Percentiles rank a stretch among this genome's conserved stretches.
Conservation (phyloP, 2,797 vertebrate genomes). For the Galaxias olidus region DNA sequence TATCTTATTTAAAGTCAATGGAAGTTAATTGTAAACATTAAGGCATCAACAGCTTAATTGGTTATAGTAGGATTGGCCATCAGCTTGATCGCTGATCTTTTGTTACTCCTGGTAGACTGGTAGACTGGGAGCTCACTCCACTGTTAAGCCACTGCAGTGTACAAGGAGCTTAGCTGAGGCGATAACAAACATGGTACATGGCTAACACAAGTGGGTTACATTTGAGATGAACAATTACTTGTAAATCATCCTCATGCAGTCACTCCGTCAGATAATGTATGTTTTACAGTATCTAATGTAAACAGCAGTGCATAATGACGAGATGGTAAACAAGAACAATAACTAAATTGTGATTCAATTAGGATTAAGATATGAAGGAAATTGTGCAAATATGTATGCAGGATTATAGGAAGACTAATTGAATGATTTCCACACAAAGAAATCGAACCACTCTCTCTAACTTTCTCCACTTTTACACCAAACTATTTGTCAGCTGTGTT, state of each 20-base stretch:
- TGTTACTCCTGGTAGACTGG: conserved; percentile 6
- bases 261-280: too few relatives aligned
- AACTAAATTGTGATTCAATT: background rate
- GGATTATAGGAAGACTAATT: too few relatives aligned
- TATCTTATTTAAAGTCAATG: background rate
- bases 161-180: background rate
- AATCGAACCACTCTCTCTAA: too few relatives aligned
- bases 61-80: background rate
- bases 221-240: background rate
- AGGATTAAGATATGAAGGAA: too few relatives aligned
- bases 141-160: background rate
- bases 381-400: too few relatives aligned
- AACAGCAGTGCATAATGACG: background rate
- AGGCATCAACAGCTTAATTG: too few relatives aligned
- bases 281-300: background rate
- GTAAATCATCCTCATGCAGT: background rate
- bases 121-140: conserved; percentile 4
- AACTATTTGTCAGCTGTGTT: background rate
- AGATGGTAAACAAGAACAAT: background rate
- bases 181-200: background rate
- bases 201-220: background rate
- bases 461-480: too few relatives aligned
- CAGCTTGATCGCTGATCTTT: background rate
- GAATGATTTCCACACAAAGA: too few relatives aligned
- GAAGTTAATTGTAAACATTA: background rate